Evolutionary conservation across 92 coral and sea anemone species (phyloP).

Genomic region (Parazoanthus darwini): DNA sequence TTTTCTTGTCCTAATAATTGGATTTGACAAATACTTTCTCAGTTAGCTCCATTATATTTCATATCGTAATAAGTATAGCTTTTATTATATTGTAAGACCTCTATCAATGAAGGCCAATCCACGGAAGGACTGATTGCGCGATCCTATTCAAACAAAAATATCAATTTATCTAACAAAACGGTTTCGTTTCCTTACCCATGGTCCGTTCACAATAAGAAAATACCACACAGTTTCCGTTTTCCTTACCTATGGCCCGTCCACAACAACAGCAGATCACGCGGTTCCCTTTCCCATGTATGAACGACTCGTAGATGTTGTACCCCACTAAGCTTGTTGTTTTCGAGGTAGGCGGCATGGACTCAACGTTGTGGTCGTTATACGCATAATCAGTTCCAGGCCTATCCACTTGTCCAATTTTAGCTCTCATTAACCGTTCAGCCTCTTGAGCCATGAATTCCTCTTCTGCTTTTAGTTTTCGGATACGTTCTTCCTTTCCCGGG

Average conservation of each 20-base stretch:
- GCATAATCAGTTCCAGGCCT: not conserved
- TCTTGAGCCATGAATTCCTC: constrained; percentile 72
- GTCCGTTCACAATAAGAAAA: not conserved
- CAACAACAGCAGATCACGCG: constrained; percentile 78
- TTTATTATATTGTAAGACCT: too few species aligned
- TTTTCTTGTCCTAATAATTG: too few species aligned
- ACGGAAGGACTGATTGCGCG: too few species aligned
- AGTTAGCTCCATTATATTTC: too few species aligned
- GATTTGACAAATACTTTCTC: too few species aligned
- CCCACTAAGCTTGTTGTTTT: constrained; percentile 46
- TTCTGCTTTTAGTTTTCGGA: constrained; percentile 56
- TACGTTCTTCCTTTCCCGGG: constrained; percentile 53
- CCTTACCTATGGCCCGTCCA: constrained; percentile 59
- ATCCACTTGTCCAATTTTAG: constrained; percentile 15
- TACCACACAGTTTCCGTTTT: not conserved
- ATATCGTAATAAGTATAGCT: too few species aligned
- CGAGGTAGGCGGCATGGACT: constrained; percentile 10
- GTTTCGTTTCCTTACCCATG: not conserved
- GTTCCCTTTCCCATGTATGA: constrained; percentile 75
- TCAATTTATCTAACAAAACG: too few species aligned
- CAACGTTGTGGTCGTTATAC: constrained; percentile 10
- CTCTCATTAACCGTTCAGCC: constrained; percentile 61
- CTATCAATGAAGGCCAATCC: too few species aligned
- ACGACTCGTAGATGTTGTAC: constrained; percentile 78
- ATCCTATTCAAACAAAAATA: too few species aligned